Evolutionary conservation across 2,888 invertebrate species (phyloP).

Genomic region (Bombylius discolor): DNA sequence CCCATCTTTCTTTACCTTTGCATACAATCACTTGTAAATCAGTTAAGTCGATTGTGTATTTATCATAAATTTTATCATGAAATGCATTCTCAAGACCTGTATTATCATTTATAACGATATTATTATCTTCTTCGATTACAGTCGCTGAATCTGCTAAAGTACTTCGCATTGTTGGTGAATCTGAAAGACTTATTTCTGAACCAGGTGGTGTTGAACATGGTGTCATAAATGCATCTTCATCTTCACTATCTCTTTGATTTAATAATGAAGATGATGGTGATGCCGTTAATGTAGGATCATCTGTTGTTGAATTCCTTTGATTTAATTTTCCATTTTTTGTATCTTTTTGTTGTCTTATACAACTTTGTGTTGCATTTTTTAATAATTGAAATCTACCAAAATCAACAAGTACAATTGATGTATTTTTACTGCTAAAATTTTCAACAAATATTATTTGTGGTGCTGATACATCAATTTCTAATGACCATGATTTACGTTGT

Average conservation of each 20-base stretch:
- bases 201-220: conserved; percentile 81
- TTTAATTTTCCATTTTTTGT: not conserved
- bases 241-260: conserved; percentile 31
- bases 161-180: conserved; percentile 33
- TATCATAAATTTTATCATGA: conserved; percentile 61
- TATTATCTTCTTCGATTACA: conserved; percentile 44
- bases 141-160: conserved; percentile 43
- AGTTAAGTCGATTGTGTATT: conserved; percentile 64
- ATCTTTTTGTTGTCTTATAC: conserved; percentile 11
- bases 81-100: conserved; percentile 45
- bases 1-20: conserved; percentile 79
- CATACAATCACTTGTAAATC: conserved; percentile 81
- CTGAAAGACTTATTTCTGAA: conserved; percentile 49
- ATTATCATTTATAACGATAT: conserved; percentile 1
- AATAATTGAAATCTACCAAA: conserved; percentile 61
- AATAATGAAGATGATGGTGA: not conserved
- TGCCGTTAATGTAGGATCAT: not conserved
- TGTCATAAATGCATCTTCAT: conserved; percentile 59
- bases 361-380: conserved; percentile 22
- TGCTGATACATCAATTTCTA: conserved; percentile 83
- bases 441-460: conserved; percentile 87
- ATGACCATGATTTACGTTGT: conserved; percentile 66
- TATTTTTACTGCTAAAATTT: conserved; percentile 58
- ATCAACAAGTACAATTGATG: conserved; percentile 73
- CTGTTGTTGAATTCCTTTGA: not conserved